Evolutionary conservation across 2,113 vertebrate species (phyloP).

Genomic region (Chionodraco myersi): DNA sequence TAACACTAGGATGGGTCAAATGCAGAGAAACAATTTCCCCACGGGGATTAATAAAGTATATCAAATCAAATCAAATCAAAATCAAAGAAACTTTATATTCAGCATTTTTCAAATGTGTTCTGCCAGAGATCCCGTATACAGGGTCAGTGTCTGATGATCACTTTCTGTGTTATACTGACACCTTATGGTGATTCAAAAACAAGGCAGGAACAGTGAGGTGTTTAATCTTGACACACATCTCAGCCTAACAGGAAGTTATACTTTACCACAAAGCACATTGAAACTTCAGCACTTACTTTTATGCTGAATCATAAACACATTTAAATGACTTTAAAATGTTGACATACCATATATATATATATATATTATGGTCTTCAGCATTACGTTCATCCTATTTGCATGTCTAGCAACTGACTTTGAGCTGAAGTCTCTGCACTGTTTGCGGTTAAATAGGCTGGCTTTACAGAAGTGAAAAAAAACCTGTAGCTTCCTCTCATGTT

Average conservation of each 20-base stretch:
- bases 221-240: neutral
- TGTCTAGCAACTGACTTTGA: neutral
- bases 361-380: neutral
- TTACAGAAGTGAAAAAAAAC: neutral
- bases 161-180: conserved; percentile 46
- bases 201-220: neutral
- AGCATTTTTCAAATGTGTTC: neutral
- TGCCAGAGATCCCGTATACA: neutral
- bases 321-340: neutral
- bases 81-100: neutral
- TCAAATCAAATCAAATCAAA: no score
- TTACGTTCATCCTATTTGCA: neutral
- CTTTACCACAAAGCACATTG: neutral
- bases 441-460: neutral
- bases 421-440: neutral
- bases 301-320: no score
- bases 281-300: neutral
- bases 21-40: no score
- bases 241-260: conserved; percentile 1
- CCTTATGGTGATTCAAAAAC: conserved; percentile 22
- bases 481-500: neutral
- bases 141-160: neutral
- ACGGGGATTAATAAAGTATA: no score
- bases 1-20: no score
- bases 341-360: no score